Base-by-base conservation (phyloP, 2,797 vertebrate species). In the Anabas testudineus region DNA sequence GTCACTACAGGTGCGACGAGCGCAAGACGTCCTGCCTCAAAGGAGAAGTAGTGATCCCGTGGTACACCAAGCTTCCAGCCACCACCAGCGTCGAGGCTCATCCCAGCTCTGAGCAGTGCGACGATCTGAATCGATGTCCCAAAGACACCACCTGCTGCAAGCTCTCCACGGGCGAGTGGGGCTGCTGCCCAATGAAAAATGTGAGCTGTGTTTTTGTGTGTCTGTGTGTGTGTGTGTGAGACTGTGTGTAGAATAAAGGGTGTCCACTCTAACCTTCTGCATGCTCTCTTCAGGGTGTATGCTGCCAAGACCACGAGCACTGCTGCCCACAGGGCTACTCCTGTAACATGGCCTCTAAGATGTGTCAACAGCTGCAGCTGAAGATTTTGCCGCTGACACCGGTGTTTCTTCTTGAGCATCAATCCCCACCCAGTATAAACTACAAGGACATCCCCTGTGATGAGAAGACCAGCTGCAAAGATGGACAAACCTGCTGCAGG, bases 321-420 rank as follows among this genome's bases (percentile, higher is more conserved):
- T 97, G 96, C 87, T 97, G 96, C 58, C 96, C 97, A 0, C 58
- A 67, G 1, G 96, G 94, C 43, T 96, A 94, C 81, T 91, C 80
- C 73, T 97, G 97, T 71, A 91, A 95, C 2, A 18, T 91, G 24
- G 65, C 71, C 64, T 67, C 90, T 0, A 80, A 75, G 28, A 87
- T 91, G 48, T 97, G 96, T 1, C 90, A 94, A 70, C 95, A 93
- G 84, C 61, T 87, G 41, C 74, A 85, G 63, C 36, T 90, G 71
- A 83, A 92, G n/a, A 78, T 47, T 0, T 7, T 91, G 36, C 83
- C 78, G 1, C 60, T 83, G n/a, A 52, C 37, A 2, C 72, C 57
- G 0, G 61, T 88, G 42, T 75, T 16, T 28, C 79, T 26, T 8
- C 72, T 53, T 0, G 41, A 62, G 57, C 39, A 15, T 12, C n/a